These are phyloP conservation scores for Drosophila quadrilineata DNA, from an alignment of 1,140 invertebrate genomes.

Conservation along the genomic window DNA sequence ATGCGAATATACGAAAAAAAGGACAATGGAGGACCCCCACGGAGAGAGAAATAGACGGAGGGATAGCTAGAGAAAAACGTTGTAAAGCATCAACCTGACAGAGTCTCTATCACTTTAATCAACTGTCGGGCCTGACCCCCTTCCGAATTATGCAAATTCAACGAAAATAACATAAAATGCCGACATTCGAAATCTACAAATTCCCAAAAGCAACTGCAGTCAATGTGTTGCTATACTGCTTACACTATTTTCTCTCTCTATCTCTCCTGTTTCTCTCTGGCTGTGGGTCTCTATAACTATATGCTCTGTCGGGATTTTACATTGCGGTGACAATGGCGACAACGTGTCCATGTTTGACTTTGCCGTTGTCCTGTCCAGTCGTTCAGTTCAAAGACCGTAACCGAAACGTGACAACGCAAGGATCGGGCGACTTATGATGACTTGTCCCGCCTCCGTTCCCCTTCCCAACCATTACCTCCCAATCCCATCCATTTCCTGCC, in stretches of 20 bases:
- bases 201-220: constrained; percentile 19
- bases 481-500: not conserved
- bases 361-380: constrained; percentile 36
- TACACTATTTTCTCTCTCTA: not conserved
- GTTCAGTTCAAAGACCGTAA: not conserved
- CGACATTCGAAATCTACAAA: constrained; percentile 57
- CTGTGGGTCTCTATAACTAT: not conserved
- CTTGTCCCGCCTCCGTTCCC: too few relatives aligned
- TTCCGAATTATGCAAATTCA: constrained; percentile 73
- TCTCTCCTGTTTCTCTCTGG: not conserved
- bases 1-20: constrained; percentile 2
- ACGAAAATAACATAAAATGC: constrained; percentile 73
- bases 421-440: constrained; percentile 50
- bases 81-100: constrained; percentile 16
- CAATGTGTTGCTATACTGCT: not conserved
- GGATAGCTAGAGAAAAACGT: constrained; percentile 1
- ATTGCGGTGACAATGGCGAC: constrained; percentile 36
- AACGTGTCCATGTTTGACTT: constrained; percentile 66
- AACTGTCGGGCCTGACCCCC: constrained; percentile 44
- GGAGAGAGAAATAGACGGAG: constrained; percentile 1
- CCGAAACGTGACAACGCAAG: constrained; percentile 66
- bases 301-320: constrained; percentile 25
- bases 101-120: constrained; percentile 73
- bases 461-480: not conserved
- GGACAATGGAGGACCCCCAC: not conserved